These are phyloP conservation scores for Pipistrellus pipistrellus DNA, from an alignment of 2,797 vertebrate genomes.

Conservation along the genomic window DNA sequence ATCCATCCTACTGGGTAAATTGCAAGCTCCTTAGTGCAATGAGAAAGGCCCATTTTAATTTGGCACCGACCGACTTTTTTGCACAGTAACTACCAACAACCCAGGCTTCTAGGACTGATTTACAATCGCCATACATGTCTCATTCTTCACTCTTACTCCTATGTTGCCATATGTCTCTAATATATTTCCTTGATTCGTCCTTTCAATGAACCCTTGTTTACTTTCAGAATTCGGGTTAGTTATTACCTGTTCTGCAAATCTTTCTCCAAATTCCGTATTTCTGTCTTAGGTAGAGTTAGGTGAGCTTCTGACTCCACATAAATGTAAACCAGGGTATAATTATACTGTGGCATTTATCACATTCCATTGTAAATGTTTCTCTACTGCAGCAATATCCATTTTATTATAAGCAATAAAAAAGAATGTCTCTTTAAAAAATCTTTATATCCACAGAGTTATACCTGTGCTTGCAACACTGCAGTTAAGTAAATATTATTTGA, in stretches of 20 bases:
- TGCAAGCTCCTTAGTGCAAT: neutral
- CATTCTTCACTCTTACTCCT: neutral
- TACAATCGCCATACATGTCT: neutral
- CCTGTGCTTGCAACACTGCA: neutral
- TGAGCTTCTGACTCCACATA: neutral
- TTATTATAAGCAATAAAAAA: slow-evolving; percentile 50
- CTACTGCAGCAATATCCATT: slow-evolving; percentile 2
- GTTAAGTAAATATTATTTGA: slow-evolving; percentile 39
- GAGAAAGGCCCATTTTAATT: slow-evolving; percentile 56
- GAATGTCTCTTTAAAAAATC: neutral
- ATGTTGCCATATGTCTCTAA: neutral
- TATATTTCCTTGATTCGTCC: neutral
- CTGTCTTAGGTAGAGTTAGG: neutral
- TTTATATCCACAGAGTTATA: neutral
- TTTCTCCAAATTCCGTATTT: neutral
- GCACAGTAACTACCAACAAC: neutral
- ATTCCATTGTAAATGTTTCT: slow-evolving; percentile 46
- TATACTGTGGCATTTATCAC: slow-evolving; percentile 46
- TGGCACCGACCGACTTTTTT: neutral
- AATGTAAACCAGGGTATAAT: slow-evolving; percentile 35
- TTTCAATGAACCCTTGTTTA: slow-evolving; percentile 5
- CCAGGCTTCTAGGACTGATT: neutral
- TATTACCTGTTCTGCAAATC: neutral
- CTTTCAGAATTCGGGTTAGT: neutral
- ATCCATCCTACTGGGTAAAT: neutral